Base-by-base conservation (phyloP, 2,888 invertebrate genomes). In the Amiota minor region DNA sequence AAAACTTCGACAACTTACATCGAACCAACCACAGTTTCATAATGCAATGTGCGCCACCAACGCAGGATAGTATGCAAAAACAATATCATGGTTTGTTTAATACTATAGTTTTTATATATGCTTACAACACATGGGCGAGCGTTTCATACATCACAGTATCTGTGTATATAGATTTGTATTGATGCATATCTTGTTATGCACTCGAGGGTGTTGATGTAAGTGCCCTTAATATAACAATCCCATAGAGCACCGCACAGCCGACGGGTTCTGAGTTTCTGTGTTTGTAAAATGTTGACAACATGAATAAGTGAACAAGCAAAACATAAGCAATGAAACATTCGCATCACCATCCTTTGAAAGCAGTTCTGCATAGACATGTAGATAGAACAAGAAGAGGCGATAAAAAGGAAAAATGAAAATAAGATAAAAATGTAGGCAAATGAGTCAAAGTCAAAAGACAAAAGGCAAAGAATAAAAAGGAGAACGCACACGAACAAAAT, bases 11-110 rank as follows among this genome's bases (percentile, higher is more conserved):
- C 50, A 68, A 53, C 9, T 61, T 61, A 20, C 18, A 23, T n/a
- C 16, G 11, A 65, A 46, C 71, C 74, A 76, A 81, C 79, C 80
- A 77, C 81, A 82, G 84, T 80, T 77, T 83, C 82, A 83, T 83
- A 84, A 81, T 75, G 75, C 76, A 20, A 6, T 1, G 2, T 2
- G 10, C 49, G 18, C n/a, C 14, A 11, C n/a, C 53, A 71, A 64
- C 56, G 56, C 55, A 65, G 35, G 18, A 64, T 53, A 64, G 64
- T 35, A 64, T 62, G 71, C 71, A 62, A 70, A 49, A 65, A 6
- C 35, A 35, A 35, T 8, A 35, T 35, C 35, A 47, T n/a, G 65
- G 65, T 35, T 16, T 59, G 20, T 18, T 9, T n/a, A 1, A 16
- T 16, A 64, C 18, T 20, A 11, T 18, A 20, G n/a, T n/a, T n/a